Conservation (phyloP, 2,113 vertebrate species). For the Ellobius talpinus region DNA sequence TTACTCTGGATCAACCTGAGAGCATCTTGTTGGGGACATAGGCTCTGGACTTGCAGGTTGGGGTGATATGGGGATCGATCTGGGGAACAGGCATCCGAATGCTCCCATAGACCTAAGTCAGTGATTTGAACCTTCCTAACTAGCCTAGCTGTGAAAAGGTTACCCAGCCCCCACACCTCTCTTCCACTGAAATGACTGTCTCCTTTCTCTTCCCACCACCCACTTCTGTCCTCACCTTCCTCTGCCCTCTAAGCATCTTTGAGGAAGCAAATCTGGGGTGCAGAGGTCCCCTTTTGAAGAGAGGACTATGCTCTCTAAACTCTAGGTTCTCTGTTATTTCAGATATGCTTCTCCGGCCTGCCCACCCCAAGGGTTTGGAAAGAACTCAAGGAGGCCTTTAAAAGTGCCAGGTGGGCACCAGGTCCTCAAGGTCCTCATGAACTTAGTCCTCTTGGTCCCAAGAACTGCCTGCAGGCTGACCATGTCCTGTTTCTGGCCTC, state of each 20-base stretch:
- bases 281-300: not conserved
- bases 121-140: not conserved
- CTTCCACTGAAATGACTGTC: not conserved
- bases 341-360: not conserved
- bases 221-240: not conserved
- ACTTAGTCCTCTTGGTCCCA: not conserved
- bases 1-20: not conserved
- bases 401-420: not conserved
- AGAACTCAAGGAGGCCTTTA: not conserved
- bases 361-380: not conserved
- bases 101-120: not conserved
- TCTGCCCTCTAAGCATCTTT: not conserved
- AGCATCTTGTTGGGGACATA: rapidly evolving
- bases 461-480: not conserved
- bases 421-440: too few species aligned
- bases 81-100: not conserved
- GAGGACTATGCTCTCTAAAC: not conserved
- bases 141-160: not conserved
- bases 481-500: rapidly evolving
- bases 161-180: not conserved
- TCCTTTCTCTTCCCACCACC: not conserved
- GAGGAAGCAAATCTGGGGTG: rapidly evolving
- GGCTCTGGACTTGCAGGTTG: not conserved
- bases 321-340: not conserved
- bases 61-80: too few species aligned